Evolutionary conservation across 1,140 invertebrate species (phyloP).

Genomic region (Pachyrhynchus sulphureomaculatus): DNA sequence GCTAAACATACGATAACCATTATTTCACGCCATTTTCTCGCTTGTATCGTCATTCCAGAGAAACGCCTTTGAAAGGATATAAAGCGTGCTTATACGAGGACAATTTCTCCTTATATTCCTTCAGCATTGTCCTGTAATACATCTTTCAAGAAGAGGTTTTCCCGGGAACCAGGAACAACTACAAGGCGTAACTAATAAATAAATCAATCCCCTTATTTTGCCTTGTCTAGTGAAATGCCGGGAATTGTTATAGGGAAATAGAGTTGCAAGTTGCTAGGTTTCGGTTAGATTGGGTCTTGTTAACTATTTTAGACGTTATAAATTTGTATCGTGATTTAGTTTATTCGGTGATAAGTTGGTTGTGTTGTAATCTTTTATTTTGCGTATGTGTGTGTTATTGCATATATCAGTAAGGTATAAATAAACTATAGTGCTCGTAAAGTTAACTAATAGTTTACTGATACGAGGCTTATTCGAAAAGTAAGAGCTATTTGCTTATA

Average conservation of each 20-base stretch:
- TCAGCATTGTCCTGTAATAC: constrained; percentile 23
- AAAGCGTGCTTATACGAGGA: constrained; percentile 25
- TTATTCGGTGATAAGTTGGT: constrained; percentile 11
- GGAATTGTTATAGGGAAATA: constrained; percentile 26
- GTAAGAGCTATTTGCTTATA: too few species aligned
- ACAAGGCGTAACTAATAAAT: constrained; percentile 30
- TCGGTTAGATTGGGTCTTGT: constrained; percentile 16
- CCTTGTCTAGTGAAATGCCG: constrained; percentile 16
- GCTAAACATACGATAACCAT: constrained; percentile 13
- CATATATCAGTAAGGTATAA: too few species aligned
- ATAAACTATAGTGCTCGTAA: too few species aligned
- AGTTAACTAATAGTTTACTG: too few species aligned
- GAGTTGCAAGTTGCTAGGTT: constrained; percentile 12
- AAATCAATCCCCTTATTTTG: constrained; percentile 26
- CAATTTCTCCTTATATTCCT: constrained; percentile 28
- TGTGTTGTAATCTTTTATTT: too few species aligned
- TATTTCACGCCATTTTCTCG: constrained; percentile 27
- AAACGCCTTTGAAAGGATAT: constrained; percentile 26
- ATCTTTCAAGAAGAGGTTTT: constrained; percentile 28
- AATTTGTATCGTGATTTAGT: constrained; percentile 9
- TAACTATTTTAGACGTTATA: constrained; percentile 15
- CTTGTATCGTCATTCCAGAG: constrained; percentile 18
- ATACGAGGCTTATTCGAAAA: too few species aligned
- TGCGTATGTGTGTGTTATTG: too few species aligned
- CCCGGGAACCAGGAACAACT: constrained; percentile 22